These are phyloP conservation scores for Acleris cristana DNA, from an alignment of 2,888 invertebrate species.

Conservation along the genomic window DNA sequence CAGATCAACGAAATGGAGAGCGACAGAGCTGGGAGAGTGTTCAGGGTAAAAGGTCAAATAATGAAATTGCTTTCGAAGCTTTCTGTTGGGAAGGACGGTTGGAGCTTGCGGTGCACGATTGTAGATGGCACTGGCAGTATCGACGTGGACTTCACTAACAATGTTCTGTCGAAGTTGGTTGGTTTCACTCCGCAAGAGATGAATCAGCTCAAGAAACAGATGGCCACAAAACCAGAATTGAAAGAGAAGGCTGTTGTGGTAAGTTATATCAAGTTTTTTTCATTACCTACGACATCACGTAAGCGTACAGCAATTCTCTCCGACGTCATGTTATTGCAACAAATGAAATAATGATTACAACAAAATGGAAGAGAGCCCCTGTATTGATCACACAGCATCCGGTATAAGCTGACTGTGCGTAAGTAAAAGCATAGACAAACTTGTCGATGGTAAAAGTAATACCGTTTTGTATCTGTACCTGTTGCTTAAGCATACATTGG, in stretches of 20 bases:
- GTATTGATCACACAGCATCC: too few species aligned
- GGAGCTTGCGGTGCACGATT: constrained; percentile 83
- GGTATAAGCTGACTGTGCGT: too few species aligned
- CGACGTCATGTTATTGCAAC: too few species aligned
- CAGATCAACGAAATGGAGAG: constrained; percentile 66
- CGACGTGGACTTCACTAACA: constrained; percentile 82
- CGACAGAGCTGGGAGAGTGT: constrained; percentile 68
- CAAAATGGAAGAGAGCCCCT: too few species aligned
- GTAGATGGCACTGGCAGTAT: constrained; percentile 83
- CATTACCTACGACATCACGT: too few species aligned
- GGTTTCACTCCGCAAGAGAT: constrained; percentile 77
- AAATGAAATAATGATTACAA: too few species aligned
- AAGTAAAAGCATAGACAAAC: too few species aligned
- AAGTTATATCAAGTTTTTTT: constrained; percentile 42
- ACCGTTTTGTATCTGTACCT: too few species aligned
- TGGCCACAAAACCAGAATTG: constrained; percentile 62
- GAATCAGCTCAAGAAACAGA: constrained; percentile 68
- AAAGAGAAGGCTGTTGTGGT: constrained; percentile 66
- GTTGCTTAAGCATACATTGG: too few species aligned
- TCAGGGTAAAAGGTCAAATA: constrained; percentile 83
- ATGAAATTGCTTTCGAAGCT: constrained; percentile 82
- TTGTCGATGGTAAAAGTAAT: too few species aligned
- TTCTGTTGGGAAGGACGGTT: constrained; percentile 76
- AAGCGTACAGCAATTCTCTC: too few species aligned
- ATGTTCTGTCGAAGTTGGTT: constrained; percentile 79